Percentiles rank a stretch among this genome's conserved stretches.
Evolutionary conservation across 2,113 vertebrate species (phyloP).

Genomic region (Cyphomyrus plagiostoma): DNA sequence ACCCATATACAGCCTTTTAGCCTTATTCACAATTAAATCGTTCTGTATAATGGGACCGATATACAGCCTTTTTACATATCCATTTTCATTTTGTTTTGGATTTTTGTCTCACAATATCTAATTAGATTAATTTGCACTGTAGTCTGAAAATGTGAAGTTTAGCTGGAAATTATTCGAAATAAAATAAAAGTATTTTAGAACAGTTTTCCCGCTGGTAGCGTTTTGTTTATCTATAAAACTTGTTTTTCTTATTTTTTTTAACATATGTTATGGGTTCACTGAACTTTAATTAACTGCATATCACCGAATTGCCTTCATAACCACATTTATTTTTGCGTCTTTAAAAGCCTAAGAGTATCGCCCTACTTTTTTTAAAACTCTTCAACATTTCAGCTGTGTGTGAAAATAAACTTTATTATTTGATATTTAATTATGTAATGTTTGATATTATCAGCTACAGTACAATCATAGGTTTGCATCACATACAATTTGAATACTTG

Average conservation of each 20-base stretch:
- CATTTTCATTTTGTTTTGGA: neutral
- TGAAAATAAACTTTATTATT: neutral
- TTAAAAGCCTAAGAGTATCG: neutral
- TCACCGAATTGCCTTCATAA: neutral
- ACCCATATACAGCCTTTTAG: neutral
- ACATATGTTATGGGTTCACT: neutral
- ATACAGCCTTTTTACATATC: neutral
- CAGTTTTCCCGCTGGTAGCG: neutral
- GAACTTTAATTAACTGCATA: neutral
- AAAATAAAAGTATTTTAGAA: neutral
- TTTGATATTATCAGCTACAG: neutral
- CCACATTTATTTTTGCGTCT: neutral
- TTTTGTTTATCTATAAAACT: neutral
- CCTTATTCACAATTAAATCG: too few species aligned
- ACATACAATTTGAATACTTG: neutral
- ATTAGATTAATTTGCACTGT: neutral
- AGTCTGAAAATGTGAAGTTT: neutral
- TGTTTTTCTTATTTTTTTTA: neutral
- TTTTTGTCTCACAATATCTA: neutral
- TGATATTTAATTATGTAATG: neutral
- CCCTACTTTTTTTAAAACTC: neutral
- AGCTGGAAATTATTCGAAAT: neutral
- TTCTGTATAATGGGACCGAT: neutral
- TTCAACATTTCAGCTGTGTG: neutral
- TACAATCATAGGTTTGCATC: neutral